These are phyloP conservation scores for Pampusana beccarii DNA, from an alignment of 2,113 vertebrate genomes.

Conservation along the genomic window DNA sequence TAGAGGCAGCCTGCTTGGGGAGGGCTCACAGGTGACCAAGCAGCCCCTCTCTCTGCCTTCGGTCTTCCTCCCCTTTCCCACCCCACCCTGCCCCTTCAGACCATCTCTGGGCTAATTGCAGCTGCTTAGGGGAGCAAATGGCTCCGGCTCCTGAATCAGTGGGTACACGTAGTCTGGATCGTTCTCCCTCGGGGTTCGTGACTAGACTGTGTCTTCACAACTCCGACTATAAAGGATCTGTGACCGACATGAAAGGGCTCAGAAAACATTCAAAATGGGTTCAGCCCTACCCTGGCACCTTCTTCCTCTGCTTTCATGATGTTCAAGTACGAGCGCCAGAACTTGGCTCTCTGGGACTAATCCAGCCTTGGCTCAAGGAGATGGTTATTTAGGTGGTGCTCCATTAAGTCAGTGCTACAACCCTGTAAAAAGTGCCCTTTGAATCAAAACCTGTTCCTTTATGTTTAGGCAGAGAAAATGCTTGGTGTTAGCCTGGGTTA, in stretches of 20 bases:
- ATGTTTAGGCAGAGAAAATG: background rate
- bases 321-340: background rate
- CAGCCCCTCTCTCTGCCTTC: background rate
- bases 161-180: accelerated
- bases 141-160: background rate
- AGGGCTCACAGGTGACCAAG: accelerated
- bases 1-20: accelerated
- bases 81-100: background rate
- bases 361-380: background rate
- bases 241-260: background rate
- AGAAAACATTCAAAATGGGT: background rate
- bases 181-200: accelerated
- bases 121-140: background rate
- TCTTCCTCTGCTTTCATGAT: background rate
- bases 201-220: background rate
- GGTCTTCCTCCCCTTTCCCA: background rate
- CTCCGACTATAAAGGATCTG: background rate
- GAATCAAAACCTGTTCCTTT: background rate
- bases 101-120: background rate
- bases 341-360: background rate
- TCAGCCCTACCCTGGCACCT: background rate
- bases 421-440: background rate
- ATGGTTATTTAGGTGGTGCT: background rate
- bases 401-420: background rate
- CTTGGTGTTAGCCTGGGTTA: background rate